Base-by-base conservation (phyloP, 2,797 vertebrate species). In the Pangasius macronema region DNA sequence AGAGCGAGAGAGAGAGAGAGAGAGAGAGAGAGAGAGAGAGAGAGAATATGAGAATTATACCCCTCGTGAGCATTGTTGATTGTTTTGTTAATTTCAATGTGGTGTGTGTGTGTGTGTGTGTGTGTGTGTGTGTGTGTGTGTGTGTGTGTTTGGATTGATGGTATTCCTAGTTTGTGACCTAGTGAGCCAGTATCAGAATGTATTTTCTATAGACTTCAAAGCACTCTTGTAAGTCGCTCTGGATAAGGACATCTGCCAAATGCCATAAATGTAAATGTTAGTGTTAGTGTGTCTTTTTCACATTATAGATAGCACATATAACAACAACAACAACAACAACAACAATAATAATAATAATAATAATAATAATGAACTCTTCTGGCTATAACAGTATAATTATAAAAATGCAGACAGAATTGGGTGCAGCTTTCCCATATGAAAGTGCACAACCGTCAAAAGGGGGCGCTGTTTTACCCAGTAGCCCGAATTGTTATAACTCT, bases 401-500 rank as follows among this genome's bases (percentile, higher is more conserved):
- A 77, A 55, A 7, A 75, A 46, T 75, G 6, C 5, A 11, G 53
- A 13, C 30, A 51, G 46, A 18, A 49, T 65, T 65, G 14, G 39
- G 7, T 82, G 59, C 59, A 82, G 36, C 7, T 65, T 30, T 49
- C 27, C 8, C 59, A 49, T 1, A 65, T 5, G 7, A 82, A 65
- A 46, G 27, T 30, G 6, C 39, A 82, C 13, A 82, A 46, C 79
- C 13, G 57, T 65, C 33, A 49, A 61, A 24, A 81, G 76, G 42
- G 83, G 75, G 82, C 76, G 49, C 77, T 87, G 88, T 75, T 82
- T 82, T 57, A 59, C 39, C 42, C 49, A 65, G 9, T 36, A 9
- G 36, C 49, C 27, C 7, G 57, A n/a, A 73, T 22, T 82, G 46
- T 27, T 77, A 9, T 4, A 46, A 51, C 67, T 65, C 3, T 49